Evolutionary conservation across 2,888 invertebrate species (phyloP).

Genomic region (Suillia variegata): DNA sequence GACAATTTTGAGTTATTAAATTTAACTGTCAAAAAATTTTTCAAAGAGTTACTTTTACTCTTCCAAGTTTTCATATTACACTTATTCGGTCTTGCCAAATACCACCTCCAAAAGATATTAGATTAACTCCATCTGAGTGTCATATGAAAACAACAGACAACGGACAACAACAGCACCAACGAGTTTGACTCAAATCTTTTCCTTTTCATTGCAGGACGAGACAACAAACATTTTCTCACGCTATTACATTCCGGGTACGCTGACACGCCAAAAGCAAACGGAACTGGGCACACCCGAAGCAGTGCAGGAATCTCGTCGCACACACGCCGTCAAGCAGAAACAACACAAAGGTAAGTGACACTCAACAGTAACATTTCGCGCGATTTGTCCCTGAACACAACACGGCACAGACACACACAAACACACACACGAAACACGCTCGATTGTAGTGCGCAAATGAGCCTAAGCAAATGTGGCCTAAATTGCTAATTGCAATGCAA

Average conservation of each 20-base stretch:
- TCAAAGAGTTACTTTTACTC: no score
- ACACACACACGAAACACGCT: not conserved
- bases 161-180: no score
- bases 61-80: no score
- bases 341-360: conserved; percentile 46
- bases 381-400: not conserved
- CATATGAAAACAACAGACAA: no score
- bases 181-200: no score
- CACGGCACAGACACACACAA: not conserved
- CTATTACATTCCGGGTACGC: conserved; percentile 50
- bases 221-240: conserved; percentile 48
- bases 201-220: conserved; percentile 37
- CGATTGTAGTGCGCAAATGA: no score
- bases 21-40: no score
- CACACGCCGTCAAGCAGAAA: conserved; percentile 43
- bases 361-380: not conserved
- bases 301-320: conserved; percentile 46
- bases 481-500: not conserved
- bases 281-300: conserved; percentile 52
- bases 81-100: no score
- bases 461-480: no score
- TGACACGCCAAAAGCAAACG: conserved; percentile 52
- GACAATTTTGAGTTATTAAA: no score
- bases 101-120: no score
- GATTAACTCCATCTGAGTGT: no score